Percentiles rank a stretch among this genome's conserved stretches.
phyloP scores from a whole-genome alignment of 2,888 invertebrate genomes.

The Prenolepis imparis region DNA sequence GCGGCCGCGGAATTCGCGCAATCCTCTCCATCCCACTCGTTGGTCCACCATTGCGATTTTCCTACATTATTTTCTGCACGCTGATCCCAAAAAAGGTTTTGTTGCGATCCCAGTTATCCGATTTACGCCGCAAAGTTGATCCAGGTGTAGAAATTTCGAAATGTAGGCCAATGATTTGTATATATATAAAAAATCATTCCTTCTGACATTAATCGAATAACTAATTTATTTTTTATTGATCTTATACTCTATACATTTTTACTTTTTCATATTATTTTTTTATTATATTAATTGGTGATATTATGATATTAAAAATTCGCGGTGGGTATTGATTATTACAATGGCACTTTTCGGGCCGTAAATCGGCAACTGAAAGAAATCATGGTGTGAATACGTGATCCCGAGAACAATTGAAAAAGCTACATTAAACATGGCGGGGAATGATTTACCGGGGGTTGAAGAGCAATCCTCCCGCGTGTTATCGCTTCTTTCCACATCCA shows the following conservation, averaged over 20 bases:
- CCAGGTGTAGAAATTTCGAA: not conserved
- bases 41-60: constrained; percentile 24
- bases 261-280: not conserved
- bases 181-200: not conserved
- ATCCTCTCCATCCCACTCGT: constrained; percentile 54
- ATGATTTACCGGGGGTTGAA: constrained; percentile 69
- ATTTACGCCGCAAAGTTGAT: not conserved
- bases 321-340: constrained; percentile 8
- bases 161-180: not conserved
- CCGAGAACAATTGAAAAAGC: constrained; percentile 76
- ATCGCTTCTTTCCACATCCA: constrained; percentile 19
- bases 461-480: constrained; percentile 16
- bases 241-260: not conserved
- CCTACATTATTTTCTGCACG: constrained; percentile 28
- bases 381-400: constrained; percentile 62
- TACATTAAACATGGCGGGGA: constrained; percentile 73
- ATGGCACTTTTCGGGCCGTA: constrained; percentile 18
- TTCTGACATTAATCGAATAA: not conserved
- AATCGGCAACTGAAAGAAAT: constrained; percentile 62
- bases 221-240: not conserved
- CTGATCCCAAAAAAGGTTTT: constrained; percentile 22
- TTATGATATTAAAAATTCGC: not conserved
- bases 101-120: constrained; percentile 13
- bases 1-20: constrained; percentile 71
- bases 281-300: not conserved